Evolutionary conservation across 2,113 vertebrate genomes (phyloP).

Genomic region (Hystrix cristata): DNA sequence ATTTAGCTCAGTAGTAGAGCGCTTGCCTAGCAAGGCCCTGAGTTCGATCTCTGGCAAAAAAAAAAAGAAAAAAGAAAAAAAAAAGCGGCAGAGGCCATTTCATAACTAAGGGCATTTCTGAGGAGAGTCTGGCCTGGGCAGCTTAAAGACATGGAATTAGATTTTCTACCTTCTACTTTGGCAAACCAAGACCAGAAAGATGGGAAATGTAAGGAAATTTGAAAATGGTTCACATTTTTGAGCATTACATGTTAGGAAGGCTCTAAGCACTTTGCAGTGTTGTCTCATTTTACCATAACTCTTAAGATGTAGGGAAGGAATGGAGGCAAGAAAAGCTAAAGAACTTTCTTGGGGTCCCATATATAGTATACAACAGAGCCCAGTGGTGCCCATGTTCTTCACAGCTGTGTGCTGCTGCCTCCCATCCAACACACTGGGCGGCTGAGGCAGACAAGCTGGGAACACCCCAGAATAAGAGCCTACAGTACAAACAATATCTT

Average conservation of each 20-base stretch:
- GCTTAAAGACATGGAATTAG: not conserved
- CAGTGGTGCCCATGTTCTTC: not conserved
- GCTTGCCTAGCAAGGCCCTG: no score
- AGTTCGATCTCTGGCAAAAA: no score
- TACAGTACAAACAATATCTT: not conserved
- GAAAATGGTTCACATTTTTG: constrained; percentile 7
- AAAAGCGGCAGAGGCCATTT: not conserved
- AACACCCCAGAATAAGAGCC: not conserved
- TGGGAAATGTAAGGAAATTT: not conserved
- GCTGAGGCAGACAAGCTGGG: not conserved
- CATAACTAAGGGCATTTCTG: not conserved
- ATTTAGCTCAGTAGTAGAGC: no score
- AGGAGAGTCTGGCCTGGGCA: not conserved
- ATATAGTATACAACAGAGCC: not conserved
- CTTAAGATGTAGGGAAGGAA: not conserved
- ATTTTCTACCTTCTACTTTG: not conserved
- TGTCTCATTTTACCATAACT: constrained; percentile 26
- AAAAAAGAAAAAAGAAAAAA: no score
- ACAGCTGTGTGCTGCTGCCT: not conserved
- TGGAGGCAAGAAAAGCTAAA: not conserved
- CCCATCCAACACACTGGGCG: not conserved
- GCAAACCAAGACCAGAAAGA: not conserved
- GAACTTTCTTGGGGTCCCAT: not conserved
- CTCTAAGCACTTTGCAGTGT: constrained; percentile 41
- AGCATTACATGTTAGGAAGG: not conserved